Evolutionary conservation across 2,113 vertebrate species (phyloP).

Genomic region (Empidonax alnorum): DNA sequence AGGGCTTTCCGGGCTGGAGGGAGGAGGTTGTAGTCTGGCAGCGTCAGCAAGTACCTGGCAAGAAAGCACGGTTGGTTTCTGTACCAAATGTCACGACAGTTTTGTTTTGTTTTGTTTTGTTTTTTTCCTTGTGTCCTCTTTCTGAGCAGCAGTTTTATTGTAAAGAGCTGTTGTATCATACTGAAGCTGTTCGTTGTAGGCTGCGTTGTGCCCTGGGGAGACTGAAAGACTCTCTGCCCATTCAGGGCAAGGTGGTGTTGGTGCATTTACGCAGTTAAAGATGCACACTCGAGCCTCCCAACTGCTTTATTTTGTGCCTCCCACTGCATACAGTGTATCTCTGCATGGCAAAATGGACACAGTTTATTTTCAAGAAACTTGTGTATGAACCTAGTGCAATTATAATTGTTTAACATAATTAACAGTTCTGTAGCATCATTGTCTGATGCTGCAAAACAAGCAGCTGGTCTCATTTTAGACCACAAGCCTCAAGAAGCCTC

Average conservation of each 20-base stretch:
- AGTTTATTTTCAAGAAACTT: background rate
- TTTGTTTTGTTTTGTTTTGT: constrained; percentile 5
- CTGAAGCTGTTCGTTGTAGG: background rate
- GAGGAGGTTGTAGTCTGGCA: constrained; percentile 41
- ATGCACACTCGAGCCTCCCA: background rate
- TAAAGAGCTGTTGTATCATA: background rate
- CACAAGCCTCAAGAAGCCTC: background rate
- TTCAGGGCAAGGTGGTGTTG: background rate
- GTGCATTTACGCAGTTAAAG: background rate
- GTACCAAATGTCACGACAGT: constrained; percentile 53
- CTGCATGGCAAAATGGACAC: fast-evolving
- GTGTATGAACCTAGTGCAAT: background rate
- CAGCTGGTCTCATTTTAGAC: background rate
- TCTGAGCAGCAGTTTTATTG: background rate
- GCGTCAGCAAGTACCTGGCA: constrained; percentile 53
- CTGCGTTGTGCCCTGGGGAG: background rate
- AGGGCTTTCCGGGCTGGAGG: constrained; percentile 18
- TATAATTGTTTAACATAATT: background rate
- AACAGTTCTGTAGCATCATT: background rate
- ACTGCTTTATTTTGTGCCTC: background rate
- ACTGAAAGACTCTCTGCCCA: background rate
- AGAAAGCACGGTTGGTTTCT: background rate
- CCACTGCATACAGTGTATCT: background rate
- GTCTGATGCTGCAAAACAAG: background rate
- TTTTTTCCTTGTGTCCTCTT: background rate